phyloP scores from a whole-genome alignment of 2,113 vertebrate species.

The Prolemur simus region DNA sequence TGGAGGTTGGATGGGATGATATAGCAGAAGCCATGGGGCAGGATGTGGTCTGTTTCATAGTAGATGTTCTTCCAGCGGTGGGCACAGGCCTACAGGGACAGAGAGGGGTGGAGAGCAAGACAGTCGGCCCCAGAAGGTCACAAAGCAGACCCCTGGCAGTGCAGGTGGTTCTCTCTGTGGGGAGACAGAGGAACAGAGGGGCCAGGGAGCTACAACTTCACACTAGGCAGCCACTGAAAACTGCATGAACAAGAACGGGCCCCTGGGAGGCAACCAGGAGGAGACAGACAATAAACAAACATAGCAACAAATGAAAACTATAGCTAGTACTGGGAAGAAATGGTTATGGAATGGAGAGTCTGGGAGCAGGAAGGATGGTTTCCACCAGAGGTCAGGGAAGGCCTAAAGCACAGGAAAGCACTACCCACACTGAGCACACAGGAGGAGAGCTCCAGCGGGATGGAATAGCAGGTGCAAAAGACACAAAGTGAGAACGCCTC shows the following conservation, averaged over 20 bases:
- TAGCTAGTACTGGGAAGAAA: background rate
- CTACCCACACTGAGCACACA: background rate
- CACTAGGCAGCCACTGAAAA: background rate
- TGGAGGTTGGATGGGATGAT: constrained; percentile 94
- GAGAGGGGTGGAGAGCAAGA: background rate
- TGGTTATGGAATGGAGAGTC: background rate
- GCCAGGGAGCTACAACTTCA: background rate
- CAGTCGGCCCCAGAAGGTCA: background rate
- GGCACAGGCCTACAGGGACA: constrained; percentile 91
- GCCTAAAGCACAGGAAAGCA: background rate
- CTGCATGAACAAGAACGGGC: fast-evolving
- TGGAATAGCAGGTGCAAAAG: background rate
- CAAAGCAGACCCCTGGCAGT: background rate
- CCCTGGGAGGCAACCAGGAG: background rate
- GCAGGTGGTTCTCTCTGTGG: background rate
- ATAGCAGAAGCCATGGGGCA: constrained; percentile 96
- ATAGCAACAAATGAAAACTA: fast-evolving
- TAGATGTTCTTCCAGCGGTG: constrained; percentile 99
- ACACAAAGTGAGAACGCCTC: fast-evolving
- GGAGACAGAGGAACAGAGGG: background rate
- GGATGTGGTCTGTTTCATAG: constrained; percentile 93
- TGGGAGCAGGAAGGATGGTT: no score
- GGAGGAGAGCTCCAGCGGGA: background rate
- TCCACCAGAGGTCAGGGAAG: background rate
- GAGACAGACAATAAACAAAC: background rate